Evolutionary conservation across 1,140 invertebrate genomes (phyloP).

Genomic region (Drosophila mayri): DNA sequence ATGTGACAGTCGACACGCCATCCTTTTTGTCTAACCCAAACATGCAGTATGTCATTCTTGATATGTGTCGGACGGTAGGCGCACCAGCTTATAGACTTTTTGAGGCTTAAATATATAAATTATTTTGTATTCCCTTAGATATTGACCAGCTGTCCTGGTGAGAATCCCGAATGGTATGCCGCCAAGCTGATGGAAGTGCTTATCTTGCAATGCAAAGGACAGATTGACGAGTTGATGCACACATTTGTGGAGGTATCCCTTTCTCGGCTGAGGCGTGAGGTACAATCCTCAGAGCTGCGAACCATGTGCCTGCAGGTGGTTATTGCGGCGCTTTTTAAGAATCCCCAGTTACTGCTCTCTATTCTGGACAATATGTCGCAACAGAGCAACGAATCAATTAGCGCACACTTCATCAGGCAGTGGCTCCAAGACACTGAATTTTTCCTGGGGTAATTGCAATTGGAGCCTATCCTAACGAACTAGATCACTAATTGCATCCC

Average conservation of each 20-base stretch:
- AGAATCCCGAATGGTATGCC: conserved; percentile 98
- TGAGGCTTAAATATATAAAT: no score
- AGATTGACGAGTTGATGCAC: conserved; percentile 95
- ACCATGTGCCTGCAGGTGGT: conserved; percentile 97
- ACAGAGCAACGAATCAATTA: conserved; percentile 89
- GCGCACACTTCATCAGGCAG: conserved; percentile 97
- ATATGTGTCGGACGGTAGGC: conserved; percentile 96
- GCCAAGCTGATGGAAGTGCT: conserved; percentile 98
- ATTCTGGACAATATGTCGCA: conserved; percentile 91
- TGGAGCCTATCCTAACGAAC: neutral
- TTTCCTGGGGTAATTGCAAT: conserved; percentile 90
- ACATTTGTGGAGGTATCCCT: conserved; percentile 96
- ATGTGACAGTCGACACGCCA: conserved; percentile 97
- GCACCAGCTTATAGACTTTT: neutral
- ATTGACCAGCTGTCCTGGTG: conserved; percentile 92
- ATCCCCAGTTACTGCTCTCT: conserved; percentile 93
- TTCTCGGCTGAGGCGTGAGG: conserved; percentile 92
- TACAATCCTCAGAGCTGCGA: conserved; percentile 94
- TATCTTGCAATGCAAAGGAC: conserved; percentile 96
- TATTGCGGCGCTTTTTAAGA: conserved; percentile 98
- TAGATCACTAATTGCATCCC: neutral
- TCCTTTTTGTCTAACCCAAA: conserved; percentile 96
- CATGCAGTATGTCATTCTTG: conserved; percentile 95
- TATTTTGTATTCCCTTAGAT: conserved; percentile 79
- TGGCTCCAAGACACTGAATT: conserved; percentile 98